phyloP scores from a whole-genome alignment of 2,113 vertebrate genomes.

The Corynorhinus townsendii region DNA sequence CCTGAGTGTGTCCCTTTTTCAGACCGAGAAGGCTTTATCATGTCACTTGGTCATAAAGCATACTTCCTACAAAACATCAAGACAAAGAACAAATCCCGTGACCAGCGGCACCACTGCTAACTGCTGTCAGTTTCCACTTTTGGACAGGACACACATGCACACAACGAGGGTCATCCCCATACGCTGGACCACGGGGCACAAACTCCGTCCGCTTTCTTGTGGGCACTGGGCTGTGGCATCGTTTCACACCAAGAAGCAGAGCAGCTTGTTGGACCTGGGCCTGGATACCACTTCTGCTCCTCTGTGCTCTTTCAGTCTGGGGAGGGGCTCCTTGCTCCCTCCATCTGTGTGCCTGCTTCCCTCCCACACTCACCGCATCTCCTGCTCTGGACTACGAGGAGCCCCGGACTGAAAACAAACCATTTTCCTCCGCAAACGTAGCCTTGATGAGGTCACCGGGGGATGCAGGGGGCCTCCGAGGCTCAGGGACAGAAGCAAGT shows the following conservation, averaged over 20 bases:
- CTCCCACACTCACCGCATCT: not conserved
- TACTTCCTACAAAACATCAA: not conserved
- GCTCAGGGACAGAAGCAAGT: not conserved
- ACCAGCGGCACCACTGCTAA: not conserved
- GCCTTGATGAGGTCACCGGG: not conserved
- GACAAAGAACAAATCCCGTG: not conserved
- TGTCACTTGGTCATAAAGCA: not conserved
- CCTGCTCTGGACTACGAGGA: not conserved
- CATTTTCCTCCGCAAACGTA: not conserved
- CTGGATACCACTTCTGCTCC: not conserved
- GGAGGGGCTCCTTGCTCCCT: not conserved
- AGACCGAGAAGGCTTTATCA: not conserved
- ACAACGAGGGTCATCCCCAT: accelerated
- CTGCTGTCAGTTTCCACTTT: not conserved
- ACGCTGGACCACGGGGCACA: accelerated
- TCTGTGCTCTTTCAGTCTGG: not conserved
- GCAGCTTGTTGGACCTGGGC: accelerated
- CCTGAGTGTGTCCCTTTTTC: not conserved
- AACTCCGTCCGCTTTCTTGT: not conserved
- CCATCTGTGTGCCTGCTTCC: not conserved
- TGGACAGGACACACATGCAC: accelerated
- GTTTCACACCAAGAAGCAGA: accelerated
- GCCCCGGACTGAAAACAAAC: too few species aligned
- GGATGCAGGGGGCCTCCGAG: not conserved
- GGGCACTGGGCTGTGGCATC: accelerated